A percentile compares a stretch with the other conserved stretches of the same genome.
These are phyloP conservation scores for Lypha dubia DNA, from an alignment of 2,888 invertebrate species.

Conservation along the genomic window DNA sequence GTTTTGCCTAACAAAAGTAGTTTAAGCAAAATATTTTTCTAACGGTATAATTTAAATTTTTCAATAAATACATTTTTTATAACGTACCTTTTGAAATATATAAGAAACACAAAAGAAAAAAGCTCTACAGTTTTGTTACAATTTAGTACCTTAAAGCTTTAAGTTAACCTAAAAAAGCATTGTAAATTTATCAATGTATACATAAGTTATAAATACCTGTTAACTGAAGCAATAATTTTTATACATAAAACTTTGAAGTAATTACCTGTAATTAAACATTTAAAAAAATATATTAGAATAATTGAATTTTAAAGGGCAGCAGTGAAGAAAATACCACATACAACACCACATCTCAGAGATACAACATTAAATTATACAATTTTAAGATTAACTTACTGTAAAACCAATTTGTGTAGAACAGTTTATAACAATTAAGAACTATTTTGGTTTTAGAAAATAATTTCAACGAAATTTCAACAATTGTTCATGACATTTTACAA, in stretches of 20 bases:
- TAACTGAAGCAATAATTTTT: constrained; percentile 3
- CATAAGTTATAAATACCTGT: constrained; percentile 65
- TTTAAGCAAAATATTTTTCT: too few species aligned
- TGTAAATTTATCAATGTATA: neutral
- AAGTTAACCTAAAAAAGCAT: neutral
- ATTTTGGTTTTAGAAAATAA: constrained; percentile 2
- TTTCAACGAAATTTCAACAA: constrained; percentile 36
- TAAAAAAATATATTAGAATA: neutral
- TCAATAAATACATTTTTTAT: too few species aligned
- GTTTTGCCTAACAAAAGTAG: too few species aligned
- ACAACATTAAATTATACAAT: constrained; percentile 59
- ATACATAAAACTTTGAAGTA: neutral
- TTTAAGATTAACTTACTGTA: neutral
- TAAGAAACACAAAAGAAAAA: too few species aligned
- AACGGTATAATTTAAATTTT: too few species aligned
- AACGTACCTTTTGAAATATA: too few species aligned
- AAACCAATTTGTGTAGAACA: constrained; percentile 18
- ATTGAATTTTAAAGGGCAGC: neutral
- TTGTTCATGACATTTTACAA: constrained; percentile 9
- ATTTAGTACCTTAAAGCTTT: constrained; percentile 9
- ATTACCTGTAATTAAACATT: constrained; percentile 61
- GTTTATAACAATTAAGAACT: constrained; percentile 1
- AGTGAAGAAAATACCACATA: constrained; percentile 24
- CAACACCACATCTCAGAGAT: constrained; percentile 66
- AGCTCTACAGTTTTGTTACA: too few species aligned